These are phyloP conservation scores for Ovibos moschatus DNA, from an alignment of 2,113 vertebrate species.

Conservation along the genomic window DNA sequence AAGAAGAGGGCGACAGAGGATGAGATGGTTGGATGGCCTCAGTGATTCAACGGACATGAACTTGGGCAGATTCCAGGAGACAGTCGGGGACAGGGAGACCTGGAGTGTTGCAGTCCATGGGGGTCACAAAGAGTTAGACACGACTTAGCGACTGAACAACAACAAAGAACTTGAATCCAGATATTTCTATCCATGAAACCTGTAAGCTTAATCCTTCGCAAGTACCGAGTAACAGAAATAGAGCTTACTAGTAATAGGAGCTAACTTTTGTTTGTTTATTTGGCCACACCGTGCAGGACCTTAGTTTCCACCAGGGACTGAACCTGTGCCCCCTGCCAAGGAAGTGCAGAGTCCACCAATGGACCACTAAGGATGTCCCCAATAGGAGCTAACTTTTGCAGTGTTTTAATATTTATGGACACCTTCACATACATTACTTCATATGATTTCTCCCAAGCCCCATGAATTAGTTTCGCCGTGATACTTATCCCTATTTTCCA, in stretches of 20 bases:
- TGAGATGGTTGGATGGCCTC: background rate
- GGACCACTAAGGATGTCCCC: background rate
- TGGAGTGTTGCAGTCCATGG: background rate
- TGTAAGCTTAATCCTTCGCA: background rate
- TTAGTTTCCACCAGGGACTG: background rate
- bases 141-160: background rate
- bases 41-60: background rate
- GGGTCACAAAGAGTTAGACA: background rate
- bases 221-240: background rate
- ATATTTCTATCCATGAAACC: background rate
- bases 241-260: background rate
- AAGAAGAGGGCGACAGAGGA: background rate
- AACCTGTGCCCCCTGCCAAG: background rate
- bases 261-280: background rate
- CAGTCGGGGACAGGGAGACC: background rate
- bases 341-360: background rate
- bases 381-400: background rate
- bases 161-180: background rate
- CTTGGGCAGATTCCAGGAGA: background rate
- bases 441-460: background rate
- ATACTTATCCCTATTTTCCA: conserved; percentile 2
- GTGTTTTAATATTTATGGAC: background rate
- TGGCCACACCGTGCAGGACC: background rate
- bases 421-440: background rate
- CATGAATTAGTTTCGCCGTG: background rate